Percentiles rank a stretch among this genome's conserved stretches.
These are phyloP conservation scores for Haemorhous mexicanus DNA, from an alignment of 2,113 vertebrate genomes.

Conservation along the genomic window DNA sequence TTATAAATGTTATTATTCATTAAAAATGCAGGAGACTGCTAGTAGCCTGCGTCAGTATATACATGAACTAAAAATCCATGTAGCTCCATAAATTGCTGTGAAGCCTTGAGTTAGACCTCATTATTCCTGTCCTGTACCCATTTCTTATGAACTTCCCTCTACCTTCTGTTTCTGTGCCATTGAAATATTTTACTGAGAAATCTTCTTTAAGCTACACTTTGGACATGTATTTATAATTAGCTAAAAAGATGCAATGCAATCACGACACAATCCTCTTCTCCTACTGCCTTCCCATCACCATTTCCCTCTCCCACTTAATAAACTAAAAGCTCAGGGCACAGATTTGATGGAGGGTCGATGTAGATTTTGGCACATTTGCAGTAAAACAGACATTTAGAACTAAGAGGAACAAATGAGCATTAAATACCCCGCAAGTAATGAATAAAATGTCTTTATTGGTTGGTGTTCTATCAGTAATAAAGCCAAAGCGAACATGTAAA, in stretches of 20 bases:
- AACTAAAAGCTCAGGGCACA: not conserved
- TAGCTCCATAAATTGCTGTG: fast-evolving
- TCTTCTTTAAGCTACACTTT: not conserved
- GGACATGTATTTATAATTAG: not conserved
- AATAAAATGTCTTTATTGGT: not conserved
- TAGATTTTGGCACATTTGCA: not conserved
- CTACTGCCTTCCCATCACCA: not conserved
- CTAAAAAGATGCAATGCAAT: not conserved
- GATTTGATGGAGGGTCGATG: not conserved
- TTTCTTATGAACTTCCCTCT: not conserved
- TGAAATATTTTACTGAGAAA: not conserved
- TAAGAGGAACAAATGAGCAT: not conserved
- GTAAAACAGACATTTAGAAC: not conserved
- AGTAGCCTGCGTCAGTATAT: not conserved
- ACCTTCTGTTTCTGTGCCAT: not conserved
- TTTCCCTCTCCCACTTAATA: not conserved
- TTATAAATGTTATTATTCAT: constrained; percentile 4
- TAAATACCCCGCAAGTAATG: not conserved
- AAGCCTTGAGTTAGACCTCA: not conserved
- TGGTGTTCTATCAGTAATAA: not conserved
- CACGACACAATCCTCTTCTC: fast-evolving
- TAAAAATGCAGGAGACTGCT: not conserved
- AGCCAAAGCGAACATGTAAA: not conserved
- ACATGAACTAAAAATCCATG: not conserved
- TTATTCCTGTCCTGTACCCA: not conserved